Base-by-base conservation (phyloP, 2,797 vertebrate genomes). In the Threskiornis aethiopicus region DNA sequence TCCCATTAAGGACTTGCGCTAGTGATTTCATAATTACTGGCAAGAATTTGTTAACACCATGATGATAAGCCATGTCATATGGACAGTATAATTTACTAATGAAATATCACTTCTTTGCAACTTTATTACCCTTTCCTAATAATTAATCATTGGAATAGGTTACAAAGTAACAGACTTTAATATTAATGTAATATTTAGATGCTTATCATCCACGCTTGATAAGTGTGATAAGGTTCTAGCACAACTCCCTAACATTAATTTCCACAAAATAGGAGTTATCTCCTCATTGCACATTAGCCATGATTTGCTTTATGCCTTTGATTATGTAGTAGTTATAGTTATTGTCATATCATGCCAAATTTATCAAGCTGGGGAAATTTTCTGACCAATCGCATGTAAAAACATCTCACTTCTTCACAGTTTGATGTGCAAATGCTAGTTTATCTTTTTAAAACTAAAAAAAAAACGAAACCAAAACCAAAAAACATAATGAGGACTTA, bases 101-200 rank as follows among this genome's bases (percentile, higher is more conserved):
- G 18, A 95, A 96, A 81, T 42, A 93, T 31, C 73, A 92, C 13
- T 46, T 51, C 49, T 92, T 90, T 87, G 69, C 42, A 89, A 83
- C 20, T 96, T 93, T 96, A 91, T 96, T 97, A 64, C 42, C 29
- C 20, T 79, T 5, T 52, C 10, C 61, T 84, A 90, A 84, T 92
- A 96, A 95, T 86, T 94, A 93, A 81, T 92, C 69, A 66, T 33
- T 69, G 67, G 59, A 87, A 95, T 35, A 51, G 37, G 15, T 80
- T 93, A 89, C 91, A 77, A 87, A 95, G 81, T 89, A 76, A n/a
- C 73, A 90, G 42, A 52, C 42, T 93, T 47, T 75, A 37, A 83
- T 85, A 79, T 83, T 71, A 70, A 58, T 82, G 29, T 75, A 71
- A 49, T 94, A 73, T 94, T 96, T 87, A 89, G 55, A 24, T 73